Percentiles rank a stretch among this genome's conserved stretches.
phyloP scores from a whole-genome alignment of 2,888 invertebrate genomes.

The Cryptocephalus moraei region DNA sequence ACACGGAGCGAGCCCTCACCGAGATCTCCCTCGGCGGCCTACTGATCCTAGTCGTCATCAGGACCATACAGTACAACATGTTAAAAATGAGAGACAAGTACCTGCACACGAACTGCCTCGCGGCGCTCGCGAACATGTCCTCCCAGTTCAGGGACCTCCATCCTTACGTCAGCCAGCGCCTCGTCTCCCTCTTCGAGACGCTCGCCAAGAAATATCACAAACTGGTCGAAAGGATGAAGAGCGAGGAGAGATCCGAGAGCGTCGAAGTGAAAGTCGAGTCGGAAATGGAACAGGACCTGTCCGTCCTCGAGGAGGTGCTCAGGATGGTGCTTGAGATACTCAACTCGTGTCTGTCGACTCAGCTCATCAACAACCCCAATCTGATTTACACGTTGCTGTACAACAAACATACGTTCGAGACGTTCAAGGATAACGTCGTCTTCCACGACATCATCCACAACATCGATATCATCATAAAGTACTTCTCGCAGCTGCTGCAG shows the following conservation, averaged over 20 bases:
- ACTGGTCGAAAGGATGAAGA: conserved; percentile 38
- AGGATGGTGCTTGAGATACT: conserved; percentile 95
- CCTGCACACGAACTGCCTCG: conserved; percentile 95
- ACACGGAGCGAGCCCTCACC: conserved; percentile 80
- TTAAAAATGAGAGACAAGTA: conserved; percentile 94
- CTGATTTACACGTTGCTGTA: conserved; percentile 93
- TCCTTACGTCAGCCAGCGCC: conserved; percentile 90
- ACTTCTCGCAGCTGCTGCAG: conserved; percentile 56
- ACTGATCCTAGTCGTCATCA: conserved; percentile 85
- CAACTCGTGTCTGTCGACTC: conserved; percentile 87
- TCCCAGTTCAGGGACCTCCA: conserved; percentile 84
- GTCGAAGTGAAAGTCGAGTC: conserved; percentile 21
- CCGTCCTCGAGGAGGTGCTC: conserved; percentile 77
- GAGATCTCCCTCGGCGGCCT: conserved; percentile 93
- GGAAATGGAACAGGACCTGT: conserved; percentile 59
- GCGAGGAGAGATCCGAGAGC: conserved; percentile 16
- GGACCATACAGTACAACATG: conserved; percentile 97
- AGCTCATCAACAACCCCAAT: conserved; percentile 79
- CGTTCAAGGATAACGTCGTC: conserved; percentile 75
- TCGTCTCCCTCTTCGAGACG: conserved; percentile 86
- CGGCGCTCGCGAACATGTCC: conserved; percentile 98
- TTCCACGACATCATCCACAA: conserved; percentile 93
- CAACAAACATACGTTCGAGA: conserved; percentile 80
- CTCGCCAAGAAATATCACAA: conserved; percentile 77
- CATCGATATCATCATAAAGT: conserved; percentile 78